A percentile compares a stretch with the other conserved stretches of the same genome.
Evolutionary conservation across 2,797 vertebrate species (phyloP).

Genomic region (Chelon labrosus): DNA sequence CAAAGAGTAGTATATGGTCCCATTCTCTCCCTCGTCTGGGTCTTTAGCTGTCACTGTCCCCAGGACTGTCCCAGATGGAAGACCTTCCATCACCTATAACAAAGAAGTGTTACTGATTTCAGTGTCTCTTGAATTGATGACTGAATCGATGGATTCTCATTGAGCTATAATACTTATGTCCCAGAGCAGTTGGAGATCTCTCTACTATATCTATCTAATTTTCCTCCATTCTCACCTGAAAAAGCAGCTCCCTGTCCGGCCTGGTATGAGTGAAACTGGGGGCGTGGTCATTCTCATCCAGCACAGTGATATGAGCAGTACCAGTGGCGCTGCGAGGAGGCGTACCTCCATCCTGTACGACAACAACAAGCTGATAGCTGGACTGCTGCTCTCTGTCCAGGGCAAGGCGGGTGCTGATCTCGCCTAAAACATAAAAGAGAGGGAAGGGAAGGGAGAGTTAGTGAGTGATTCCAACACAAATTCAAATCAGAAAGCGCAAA

Average conservation of each 20-base stretch:
- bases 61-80: slow-evolving; percentile 89
- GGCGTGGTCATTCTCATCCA: slow-evolving; percentile 95
- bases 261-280: slow-evolving; percentile 89
- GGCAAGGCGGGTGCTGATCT: slow-evolving; percentile 91
- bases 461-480: background rate
- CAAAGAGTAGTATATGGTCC: slow-evolving; percentile 91
- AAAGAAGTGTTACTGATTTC: slow-evolving; percentile 9
- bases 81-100: slow-evolving; percentile 91
- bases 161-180: background rate
- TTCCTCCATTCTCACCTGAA: slow-evolving; percentile 86
- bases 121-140: background rate
- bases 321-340: slow-evolving; percentile 94
- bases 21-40: slow-evolving; percentile 95
- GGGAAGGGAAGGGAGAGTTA: background rate
- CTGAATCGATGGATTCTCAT: no score
- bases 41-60: slow-evolving; percentile 93
- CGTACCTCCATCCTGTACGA: slow-evolving; percentile 93
- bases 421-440: slow-evolving; percentile 80
- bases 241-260: slow-evolving; percentile 87
- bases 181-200: background rate
- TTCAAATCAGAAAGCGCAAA: slow-evolving; percentile 13
- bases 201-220: background rate
- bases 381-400: slow-evolving; percentile 95
- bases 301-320: slow-evolving; percentile 90
- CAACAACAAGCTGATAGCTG: slow-evolving; percentile 94